Conservation (phyloP, 2,888 invertebrate species). For the Phyllotreta cruciferae region DNA sequence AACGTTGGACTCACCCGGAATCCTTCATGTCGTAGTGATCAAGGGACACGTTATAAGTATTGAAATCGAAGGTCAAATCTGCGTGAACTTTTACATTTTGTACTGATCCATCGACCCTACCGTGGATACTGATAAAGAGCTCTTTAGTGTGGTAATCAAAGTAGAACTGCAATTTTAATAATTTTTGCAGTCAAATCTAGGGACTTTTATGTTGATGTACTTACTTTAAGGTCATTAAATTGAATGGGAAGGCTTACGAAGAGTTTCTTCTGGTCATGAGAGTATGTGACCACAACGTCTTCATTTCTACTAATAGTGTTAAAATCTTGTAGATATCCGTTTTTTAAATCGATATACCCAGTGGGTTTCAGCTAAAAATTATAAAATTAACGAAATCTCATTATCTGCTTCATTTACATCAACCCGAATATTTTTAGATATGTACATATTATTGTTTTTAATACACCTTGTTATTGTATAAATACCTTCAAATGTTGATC, state of each 20-base stretch:
- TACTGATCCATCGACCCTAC: conserved; percentile 62
- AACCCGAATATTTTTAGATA: neutral
- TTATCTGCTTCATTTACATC: neutral
- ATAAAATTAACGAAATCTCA: conserved; percentile 3
- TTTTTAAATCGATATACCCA: conserved; percentile 62
- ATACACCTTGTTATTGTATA: too few relatives aligned
- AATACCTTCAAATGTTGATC: conserved; percentile 61
- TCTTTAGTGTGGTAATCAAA: conserved; percentile 64
- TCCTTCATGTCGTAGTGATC: conserved; percentile 45
- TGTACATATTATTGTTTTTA: too few relatives aligned
- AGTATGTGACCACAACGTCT: conserved; percentile 54
- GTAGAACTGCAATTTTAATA: conserved; percentile 57
- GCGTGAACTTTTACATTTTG: conserved; percentile 43
- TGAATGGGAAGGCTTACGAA: conserved; percentile 34
- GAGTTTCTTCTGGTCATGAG: conserved; percentile 33
- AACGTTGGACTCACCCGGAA: conserved; percentile 45
- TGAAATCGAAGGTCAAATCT: conserved; percentile 43
- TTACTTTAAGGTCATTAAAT: conserved; percentile 43
- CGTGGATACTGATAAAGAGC: conserved; percentile 64
- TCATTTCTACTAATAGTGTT: conserved; percentile 61
- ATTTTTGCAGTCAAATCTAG: conserved; percentile 4
- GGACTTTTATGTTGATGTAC: neutral
- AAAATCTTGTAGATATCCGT: conserved; percentile 63
- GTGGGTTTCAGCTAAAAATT: conserved; percentile 28
- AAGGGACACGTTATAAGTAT: conserved; percentile 38